phyloP scores from a whole-genome alignment of 2,113 vertebrate genomes.

The Urocitellus parryii region DNA sequence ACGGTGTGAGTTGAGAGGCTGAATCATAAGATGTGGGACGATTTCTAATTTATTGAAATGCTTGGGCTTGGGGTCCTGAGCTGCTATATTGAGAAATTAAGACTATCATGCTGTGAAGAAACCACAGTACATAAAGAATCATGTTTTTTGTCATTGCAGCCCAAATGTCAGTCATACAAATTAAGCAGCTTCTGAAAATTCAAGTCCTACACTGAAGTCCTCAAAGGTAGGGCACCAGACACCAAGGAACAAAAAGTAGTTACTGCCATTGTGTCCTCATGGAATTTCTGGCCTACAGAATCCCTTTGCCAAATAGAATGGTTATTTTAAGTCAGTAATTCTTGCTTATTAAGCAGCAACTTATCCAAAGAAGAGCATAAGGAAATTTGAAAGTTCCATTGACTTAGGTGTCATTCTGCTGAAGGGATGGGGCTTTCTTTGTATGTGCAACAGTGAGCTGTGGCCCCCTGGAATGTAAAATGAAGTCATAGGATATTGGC shows the following conservation, averaged over 20 bases:
- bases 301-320: background rate
- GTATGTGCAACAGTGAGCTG: background rate
- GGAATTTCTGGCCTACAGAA: background rate
- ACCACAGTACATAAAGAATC: background rate
- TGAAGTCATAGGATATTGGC: fast-evolving
- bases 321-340: background rate
- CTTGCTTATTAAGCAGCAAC: background rate
- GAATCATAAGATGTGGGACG: fast-evolving
- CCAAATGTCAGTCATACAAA: background rate
- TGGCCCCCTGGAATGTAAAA: background rate
- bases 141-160: background rate
- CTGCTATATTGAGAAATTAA: background rate
- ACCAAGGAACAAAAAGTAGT: background rate
- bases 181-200: background rate
- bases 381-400: background rate
- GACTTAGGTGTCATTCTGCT: background rate
- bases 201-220: background rate
- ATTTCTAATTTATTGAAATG: background rate
- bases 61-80: background rate
- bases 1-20: background rate
- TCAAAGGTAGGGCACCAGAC: background rate
- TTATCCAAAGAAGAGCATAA: background rate
- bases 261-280: background rate
- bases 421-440: background rate
- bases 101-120: background rate